Conservation (phyloP, 2,888 invertebrate genomes). For the Diabrotica balteata region DNA sequence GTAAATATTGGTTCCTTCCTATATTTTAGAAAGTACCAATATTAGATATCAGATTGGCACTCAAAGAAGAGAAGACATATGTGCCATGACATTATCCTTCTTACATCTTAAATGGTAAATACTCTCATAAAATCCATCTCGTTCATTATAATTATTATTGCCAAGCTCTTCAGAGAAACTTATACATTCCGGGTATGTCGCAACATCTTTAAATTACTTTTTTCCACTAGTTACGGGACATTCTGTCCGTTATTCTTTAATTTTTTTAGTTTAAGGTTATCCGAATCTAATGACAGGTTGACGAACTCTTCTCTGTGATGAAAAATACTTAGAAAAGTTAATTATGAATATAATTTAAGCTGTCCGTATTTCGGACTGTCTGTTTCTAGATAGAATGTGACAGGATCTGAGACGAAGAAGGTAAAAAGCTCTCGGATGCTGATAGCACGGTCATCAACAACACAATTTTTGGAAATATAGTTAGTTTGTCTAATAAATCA, state of each 20-base stretch:
- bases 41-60: too few species aligned
- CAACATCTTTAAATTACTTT: not conserved
- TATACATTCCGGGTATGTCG: too few species aligned
- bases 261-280: constrained; percentile 35
- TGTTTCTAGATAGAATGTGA: constrained; percentile 35
- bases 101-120: too few species aligned
- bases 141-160: too few species aligned
- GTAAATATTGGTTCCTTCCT: too few species aligned
- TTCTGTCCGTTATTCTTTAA: constrained; percentile 17
- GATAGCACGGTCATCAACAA: constrained; percentile 3
- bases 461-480: too few species aligned
- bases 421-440: constrained; percentile 19
- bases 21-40: too few species aligned
- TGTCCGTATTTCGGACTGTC: constrained; percentile 41
- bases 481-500: too few species aligned
- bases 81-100: too few species aligned
- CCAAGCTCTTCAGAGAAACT: too few species aligned
- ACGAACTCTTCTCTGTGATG: constrained; percentile 36
- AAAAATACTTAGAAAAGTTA: constrained; percentile 46
- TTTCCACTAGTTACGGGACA: constrained; percentile 18
- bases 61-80: too few species aligned
- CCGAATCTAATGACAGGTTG: constrained; percentile 41
- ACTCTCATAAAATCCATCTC: too few species aligned
- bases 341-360: constrained; percentile 44
- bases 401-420: constrained; percentile 29